Percentiles rank a stretch among this genome's conserved stretches.
Conservation (phyloP, 2,113 vertebrate genomes). For the Hyperopisus bebe region DNA sequence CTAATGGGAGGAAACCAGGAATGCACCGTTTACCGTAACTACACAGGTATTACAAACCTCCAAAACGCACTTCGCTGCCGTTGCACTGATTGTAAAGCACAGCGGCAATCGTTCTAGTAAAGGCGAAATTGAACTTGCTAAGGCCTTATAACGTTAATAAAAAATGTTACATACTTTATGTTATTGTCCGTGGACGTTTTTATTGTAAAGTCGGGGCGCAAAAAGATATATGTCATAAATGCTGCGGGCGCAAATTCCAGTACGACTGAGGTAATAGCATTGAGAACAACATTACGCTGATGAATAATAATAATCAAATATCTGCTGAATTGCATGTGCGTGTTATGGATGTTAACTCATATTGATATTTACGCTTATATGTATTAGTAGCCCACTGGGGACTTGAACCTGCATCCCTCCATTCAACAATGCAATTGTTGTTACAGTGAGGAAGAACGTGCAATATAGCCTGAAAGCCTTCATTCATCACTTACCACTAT, state of each 20-base stretch:
- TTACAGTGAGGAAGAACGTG: background rate
- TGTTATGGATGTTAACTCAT: background rate
- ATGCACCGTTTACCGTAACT: conserved; percentile 43
- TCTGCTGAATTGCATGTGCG: background rate
- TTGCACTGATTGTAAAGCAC: background rate
- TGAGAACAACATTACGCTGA: background rate
- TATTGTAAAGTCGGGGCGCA: background rate
- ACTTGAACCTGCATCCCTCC: background rate
- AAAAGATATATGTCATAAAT: background rate
- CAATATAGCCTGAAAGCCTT: background rate
- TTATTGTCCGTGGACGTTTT: background rate
- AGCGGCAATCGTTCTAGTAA: background rate
- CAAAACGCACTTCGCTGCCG: conserved; percentile 21
- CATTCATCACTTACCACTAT: background rate
- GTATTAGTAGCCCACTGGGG: background rate
- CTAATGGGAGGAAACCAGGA: conserved; percentile 8
- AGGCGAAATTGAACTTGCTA: background rate
- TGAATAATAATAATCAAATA: background rate
- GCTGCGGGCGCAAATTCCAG: background rate
- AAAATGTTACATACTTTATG: background rate
- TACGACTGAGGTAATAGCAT: background rate
- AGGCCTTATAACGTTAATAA: background rate
- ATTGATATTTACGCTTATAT: background rate
- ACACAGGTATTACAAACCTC: background rate
- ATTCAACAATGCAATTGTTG: background rate